Evolutionary conservation across 2,888 invertebrate genomes (phyloP).

Genomic region (Temnothorax rugatulus): DNA sequence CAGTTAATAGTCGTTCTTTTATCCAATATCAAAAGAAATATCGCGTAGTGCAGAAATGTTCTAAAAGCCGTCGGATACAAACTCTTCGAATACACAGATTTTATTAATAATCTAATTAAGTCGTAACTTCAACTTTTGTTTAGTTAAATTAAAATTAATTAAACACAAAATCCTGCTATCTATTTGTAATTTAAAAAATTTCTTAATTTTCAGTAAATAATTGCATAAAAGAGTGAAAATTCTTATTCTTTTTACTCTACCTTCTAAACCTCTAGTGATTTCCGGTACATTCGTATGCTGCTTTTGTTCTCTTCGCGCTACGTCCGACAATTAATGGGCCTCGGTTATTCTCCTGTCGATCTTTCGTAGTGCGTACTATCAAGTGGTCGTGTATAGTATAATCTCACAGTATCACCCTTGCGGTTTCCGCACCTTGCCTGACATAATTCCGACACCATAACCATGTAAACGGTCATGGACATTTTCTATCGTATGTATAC

Average conservation of each 20-base stretch:
- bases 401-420: slow-evolving; percentile 57
- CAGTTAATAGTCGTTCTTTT: background rate
- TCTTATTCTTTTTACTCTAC: background rate
- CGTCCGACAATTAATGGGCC: slow-evolving; percentile 12
- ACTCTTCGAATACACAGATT: background rate
- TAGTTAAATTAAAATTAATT: background rate
- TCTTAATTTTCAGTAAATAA: slow-evolving; percentile 1
- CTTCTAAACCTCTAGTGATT: background rate
- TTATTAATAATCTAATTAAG: background rate
- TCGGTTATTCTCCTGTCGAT: slow-evolving; percentile 40
- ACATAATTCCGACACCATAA: slow-evolving; percentile 51
- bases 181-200: background rate
- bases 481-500: background rate
- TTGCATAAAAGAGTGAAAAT: background rate
- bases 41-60: background rate
- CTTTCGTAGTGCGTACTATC: slow-evolving; percentile 22
- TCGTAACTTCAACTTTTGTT: background rate
- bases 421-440: slow-evolving; percentile 40
- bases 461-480: background rate
- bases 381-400: slow-evolving; percentile 35
- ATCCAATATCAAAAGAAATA: background rate
- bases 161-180: background rate
- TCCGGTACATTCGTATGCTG: background rate
- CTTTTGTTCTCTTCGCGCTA: slow-evolving; percentile 9
- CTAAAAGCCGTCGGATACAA: background rate